Percentiles rank a stretch among this genome's conserved stretches.
These are phyloP conservation scores for Actinopyga echinites DNA, from an alignment of 53 echinoderm and acorn worm species.

Conservation along the genomic window DNA sequence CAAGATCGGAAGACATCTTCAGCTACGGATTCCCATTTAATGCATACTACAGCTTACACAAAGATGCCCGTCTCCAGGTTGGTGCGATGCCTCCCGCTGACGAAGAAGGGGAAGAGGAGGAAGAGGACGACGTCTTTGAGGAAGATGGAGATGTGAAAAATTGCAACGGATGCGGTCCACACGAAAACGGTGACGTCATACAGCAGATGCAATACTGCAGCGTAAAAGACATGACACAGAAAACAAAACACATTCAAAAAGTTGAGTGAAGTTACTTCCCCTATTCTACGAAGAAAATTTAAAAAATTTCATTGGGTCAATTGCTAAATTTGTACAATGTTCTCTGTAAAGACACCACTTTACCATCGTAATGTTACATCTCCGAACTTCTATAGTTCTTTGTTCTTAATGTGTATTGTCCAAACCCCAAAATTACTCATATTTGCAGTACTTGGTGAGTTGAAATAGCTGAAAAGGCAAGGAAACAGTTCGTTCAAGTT, in stretches of 20 bases:
- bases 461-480: too few species aligned
- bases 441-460: too few species aligned
- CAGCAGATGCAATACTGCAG: conserved; percentile 4
- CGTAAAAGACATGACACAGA: background rate
- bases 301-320: background rate
- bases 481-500: too few species aligned
- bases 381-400: too few species aligned
- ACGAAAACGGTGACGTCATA: conserved; percentile 4
- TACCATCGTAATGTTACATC: too few species aligned
- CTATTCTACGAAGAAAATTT: too few species aligned
- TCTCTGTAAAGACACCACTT: too few species aligned
- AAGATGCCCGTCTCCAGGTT: conserved; percentile 8
- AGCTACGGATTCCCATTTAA: conserved; percentile 69
- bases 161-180: background rate
- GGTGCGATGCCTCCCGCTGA: conserved; percentile 49
- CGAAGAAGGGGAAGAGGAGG: conserved; percentile 39
- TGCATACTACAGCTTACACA: conserved; percentile 65
- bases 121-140: conserved; percentile 19
- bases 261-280: too few species aligned
- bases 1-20: conserved; percentile 59
- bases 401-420: too few species aligned
- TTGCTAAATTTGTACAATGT: too few species aligned
- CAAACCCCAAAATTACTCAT: too few species aligned
- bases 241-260: background rate
- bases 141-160: background rate